These are phyloP conservation scores for Meloidogyne floridensis DNA, from an alignment of 1,140 invertebrate species.

Conservation along the genomic window DNA sequence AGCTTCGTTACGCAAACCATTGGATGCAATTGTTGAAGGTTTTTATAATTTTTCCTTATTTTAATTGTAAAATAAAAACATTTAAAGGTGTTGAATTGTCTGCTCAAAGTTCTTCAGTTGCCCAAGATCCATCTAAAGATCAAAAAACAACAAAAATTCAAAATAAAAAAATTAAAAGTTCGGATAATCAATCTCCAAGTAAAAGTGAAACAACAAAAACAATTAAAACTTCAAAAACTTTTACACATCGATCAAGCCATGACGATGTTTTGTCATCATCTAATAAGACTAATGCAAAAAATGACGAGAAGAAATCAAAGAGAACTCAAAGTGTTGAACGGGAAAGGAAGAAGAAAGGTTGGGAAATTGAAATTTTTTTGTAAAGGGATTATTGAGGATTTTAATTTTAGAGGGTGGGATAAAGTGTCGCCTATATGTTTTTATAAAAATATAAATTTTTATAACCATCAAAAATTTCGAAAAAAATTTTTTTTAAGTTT, in stretches of 20 bases:
- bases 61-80: too few relatives aligned
- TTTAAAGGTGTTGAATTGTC: constrained; percentile 2
- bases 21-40: constrained; percentile 42
- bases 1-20: constrained; percentile 31
- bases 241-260: neutral
- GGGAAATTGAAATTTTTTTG: too few relatives aligned
- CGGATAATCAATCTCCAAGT: neutral
- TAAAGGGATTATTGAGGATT: too few relatives aligned
- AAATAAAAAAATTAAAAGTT: neutral
- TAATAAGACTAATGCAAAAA: neutral
- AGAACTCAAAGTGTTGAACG: neutral
- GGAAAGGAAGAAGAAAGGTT: constrained; percentile 1
- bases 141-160: neutral
- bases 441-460: neutral
- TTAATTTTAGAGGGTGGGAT: too few relatives aligned
- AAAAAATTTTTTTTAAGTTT: too few relatives aligned
- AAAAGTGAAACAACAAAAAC: neutral
- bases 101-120: neutral
- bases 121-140: neutral
- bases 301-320: neutral
- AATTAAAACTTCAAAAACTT: neutral
- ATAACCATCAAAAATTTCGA: too few relatives aligned
- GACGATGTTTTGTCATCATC: neutral
- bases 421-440: too few relatives aligned
- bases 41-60: too few relatives aligned